These are phyloP conservation scores for Drosophila ezoana DNA, from an alignment of 2,888 invertebrate genomes.

Conservation along the genomic window DNA sequence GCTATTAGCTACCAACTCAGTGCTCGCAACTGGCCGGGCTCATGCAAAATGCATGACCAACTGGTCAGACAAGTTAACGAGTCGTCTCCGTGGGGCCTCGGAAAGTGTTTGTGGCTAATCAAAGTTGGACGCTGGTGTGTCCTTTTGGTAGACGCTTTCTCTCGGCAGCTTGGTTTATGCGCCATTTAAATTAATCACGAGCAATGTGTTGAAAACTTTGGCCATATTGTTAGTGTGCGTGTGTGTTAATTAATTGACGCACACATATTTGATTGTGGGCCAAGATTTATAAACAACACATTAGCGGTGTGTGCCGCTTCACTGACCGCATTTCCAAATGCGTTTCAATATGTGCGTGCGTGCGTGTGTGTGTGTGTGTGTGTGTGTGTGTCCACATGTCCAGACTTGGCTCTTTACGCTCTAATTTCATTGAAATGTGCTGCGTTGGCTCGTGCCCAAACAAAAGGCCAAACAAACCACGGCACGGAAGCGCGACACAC, in stretches of 20 bases:
- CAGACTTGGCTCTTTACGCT: conserved; percentile 56
- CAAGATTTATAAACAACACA: conserved; percentile 67
- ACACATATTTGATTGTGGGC: conserved; percentile 69
- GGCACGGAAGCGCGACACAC: conserved; percentile 46
- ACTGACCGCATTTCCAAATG: conserved; percentile 50
- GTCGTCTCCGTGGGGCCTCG: conserved; percentile 62
- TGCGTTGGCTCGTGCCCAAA: conserved; percentile 24
- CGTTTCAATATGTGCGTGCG: conserved; percentile 35
- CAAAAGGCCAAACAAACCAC: conserved; percentile 41
- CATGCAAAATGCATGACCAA: conserved; percentile 75
- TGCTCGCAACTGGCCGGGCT: conserved; percentile 39
- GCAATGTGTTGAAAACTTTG: conserved; percentile 70
- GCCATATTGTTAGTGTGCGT: conserved; percentile 23
- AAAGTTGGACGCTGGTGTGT: conserved; percentile 43
- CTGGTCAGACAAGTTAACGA: conserved; percentile 73
- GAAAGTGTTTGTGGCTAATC: conserved; percentile 73
- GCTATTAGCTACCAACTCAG: conserved; percentile 68
- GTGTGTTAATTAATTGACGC: conserved; percentile 69
- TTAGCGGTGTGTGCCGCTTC: conserved; percentile 38
- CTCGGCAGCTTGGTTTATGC: conserved; percentile 49
- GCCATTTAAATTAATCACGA: conserved; percentile 75
- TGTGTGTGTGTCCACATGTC: conserved; percentile 17
- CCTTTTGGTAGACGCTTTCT: conserved; percentile 23
- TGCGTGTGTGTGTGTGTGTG: not conserved
- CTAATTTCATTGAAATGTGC: conserved; percentile 60